Evolutionary conservation across 2,888 invertebrate genomes (phyloP).

Genomic region (Macaria liturata): DNA sequence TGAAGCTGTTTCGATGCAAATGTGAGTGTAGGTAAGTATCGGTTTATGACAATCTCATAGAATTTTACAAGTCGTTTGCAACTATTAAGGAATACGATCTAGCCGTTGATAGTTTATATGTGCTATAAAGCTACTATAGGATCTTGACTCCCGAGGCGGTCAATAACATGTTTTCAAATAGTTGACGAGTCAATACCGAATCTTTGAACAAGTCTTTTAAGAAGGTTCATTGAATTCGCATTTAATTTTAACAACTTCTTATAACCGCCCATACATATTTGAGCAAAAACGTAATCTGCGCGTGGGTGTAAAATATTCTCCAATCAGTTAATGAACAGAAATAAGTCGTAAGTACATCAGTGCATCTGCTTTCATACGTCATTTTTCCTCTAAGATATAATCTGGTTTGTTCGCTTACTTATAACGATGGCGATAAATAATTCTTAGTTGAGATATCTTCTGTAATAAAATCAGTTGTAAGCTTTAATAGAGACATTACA

Average conservation of each 20-base stretch:
- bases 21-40: background rate
- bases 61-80: background rate
- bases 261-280: conserved; percentile 37
- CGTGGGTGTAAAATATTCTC: conserved; percentile 38
- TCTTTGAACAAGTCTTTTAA: conserved; percentile 16
- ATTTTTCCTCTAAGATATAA: background rate
- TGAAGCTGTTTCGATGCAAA: background rate
- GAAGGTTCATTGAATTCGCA: conserved; percentile 38
- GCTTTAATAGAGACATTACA: conserved; percentile 25
- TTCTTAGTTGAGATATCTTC: conserved; percentile 24
- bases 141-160: too few relatives aligned
- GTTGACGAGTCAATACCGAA: conserved; percentile 13
- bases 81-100: conserved; percentile 3
- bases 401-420: conserved; percentile 2
- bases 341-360: conserved; percentile 1
- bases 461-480: conserved; percentile 20
- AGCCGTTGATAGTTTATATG: background rate
- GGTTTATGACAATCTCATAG: conserved; percentile 1
- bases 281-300: conserved; percentile 38
- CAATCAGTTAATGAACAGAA: conserved; percentile 11
- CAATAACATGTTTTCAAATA: conserved; percentile 1
- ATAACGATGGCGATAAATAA: conserved; percentile 24
- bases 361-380: background rate
- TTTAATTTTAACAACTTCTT: conserved; percentile 24
- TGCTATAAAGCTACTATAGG: background rate